These are phyloP conservation scores for Cygnus atratus DNA, from an alignment of 2,113 vertebrate species.

Conservation along the genomic window DNA sequence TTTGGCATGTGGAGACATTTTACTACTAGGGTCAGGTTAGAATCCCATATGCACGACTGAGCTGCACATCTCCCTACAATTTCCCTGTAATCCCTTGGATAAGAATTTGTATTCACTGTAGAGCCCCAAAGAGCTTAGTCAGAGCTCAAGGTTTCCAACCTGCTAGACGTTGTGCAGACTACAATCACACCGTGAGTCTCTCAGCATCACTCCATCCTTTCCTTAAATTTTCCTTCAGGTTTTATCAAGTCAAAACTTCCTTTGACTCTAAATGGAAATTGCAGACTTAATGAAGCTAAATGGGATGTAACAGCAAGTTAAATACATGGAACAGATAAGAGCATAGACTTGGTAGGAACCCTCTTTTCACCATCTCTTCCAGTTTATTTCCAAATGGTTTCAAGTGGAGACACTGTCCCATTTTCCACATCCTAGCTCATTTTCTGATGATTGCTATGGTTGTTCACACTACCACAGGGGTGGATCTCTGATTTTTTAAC, in stretches of 20 bases:
- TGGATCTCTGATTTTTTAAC: not conserved
- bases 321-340: not conserved
- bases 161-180: not conserved
- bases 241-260: not conserved
- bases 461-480: not conserved
- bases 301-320: not conserved
- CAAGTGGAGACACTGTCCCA: not conserved
- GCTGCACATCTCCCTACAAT: not conserved
- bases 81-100: not conserved
- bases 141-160: not conserved
- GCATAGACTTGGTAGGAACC: not conserved
- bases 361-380: not conserved
- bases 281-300: not conserved
- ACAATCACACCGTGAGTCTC: not conserved
- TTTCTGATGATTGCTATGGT: not conserved
- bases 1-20: not conserved
- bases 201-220: not conserved
- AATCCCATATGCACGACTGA: not conserved
- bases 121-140: not conserved
- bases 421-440: not conserved
- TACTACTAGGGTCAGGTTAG: not conserved
- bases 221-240: not conserved
- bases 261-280: not conserved
- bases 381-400: not conserved
- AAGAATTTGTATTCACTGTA: not conserved